Base-by-base conservation (phyloP, 2,888 invertebrate species). In the Pachliopta kotzebuea region DNA sequence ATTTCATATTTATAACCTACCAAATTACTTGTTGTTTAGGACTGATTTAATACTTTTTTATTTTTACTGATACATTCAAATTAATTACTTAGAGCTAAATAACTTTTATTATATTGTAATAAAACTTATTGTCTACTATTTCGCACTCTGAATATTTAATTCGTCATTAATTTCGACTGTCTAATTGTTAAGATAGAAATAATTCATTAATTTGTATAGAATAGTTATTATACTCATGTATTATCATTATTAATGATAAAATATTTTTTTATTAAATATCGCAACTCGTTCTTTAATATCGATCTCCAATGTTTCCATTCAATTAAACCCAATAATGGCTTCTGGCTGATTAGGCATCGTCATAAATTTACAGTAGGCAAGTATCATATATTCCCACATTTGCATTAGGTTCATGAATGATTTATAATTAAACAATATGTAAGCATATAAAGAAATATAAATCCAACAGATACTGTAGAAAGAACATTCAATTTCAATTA, bases 251-350 rank as follows among this genome's bases (percentile, higher is more conserved):
- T 17, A 20, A 18, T n/a, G 11, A 11, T 21, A 21, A 52, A 21
- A 52, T 52, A 52, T 21, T 9, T 11, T 52, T 52, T 21, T 52
- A 21, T 21, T 52, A 11, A 52, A 52, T 78, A 83, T 79, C 76
- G 74, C 81, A 83, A 86, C 24, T 23, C 45, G n/a, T 54, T 57
- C 57, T 53, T 49, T 61, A 20, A 49, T 49, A 58, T 61, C 49
- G 65, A 57, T 61, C 57, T 65, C 52, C 9, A 58, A 65, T 54
- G 31, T 61, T 65, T 65, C 65, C 65, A 57, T 61, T 65, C 65
- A 65, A 65, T 65, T 65, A 65, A 49, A n/a, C 24, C 4, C 53
- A 54, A 49, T 65, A 65, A 65, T 61, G 65, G 61, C 57, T 65
- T 65, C 57, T 61, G 57, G 57, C 57, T 61, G 57, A 65, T 65